Conservation (phyloP, 2,113 vertebrate species). For the Tyrannus savana region DNA sequence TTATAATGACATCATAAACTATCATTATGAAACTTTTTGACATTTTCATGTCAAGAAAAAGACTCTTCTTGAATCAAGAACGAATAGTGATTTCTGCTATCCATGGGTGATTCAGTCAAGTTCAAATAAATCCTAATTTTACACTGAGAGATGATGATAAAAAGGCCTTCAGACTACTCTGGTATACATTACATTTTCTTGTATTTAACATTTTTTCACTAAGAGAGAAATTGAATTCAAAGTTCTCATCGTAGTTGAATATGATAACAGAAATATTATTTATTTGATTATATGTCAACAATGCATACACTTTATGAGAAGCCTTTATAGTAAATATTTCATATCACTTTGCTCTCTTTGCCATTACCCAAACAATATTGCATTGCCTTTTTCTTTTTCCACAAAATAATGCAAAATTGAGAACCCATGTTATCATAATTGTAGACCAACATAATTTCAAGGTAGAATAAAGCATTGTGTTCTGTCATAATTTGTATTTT, state of each 20-base stretch:
- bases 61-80: slow-evolving; percentile 33
- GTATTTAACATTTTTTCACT: neutral
- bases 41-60: slow-evolving; percentile 66
- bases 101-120: slow-evolving; percentile 35
- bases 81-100: slow-evolving; percentile 53
- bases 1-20: slow-evolving; percentile 53
- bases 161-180: slow-evolving; percentile 4
- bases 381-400: slow-evolving; percentile 23
- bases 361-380: neutral
- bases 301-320: neutral
- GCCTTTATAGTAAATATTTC: slow-evolving; percentile 10
- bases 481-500: slow-evolving; percentile 66
- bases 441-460: slow-evolving; percentile 40
- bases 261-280: neutral
- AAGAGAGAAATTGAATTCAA: slow-evolving; percentile 6
- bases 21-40: slow-evolving; percentile 57
- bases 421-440: slow-evolving; percentile 17
- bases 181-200: neutral
- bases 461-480: slow-evolving; percentile 47
- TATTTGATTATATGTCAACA: neutral
- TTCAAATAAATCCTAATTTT: slow-evolving; percentile 64
- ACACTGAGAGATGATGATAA: neutral
- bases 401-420: slow-evolving; percentile 38
- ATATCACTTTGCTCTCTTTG: neutral
- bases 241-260: neutral